phyloP scores from a whole-genome alignment of 2,113 vertebrate species.

The Carlito syrichta region DNA sequence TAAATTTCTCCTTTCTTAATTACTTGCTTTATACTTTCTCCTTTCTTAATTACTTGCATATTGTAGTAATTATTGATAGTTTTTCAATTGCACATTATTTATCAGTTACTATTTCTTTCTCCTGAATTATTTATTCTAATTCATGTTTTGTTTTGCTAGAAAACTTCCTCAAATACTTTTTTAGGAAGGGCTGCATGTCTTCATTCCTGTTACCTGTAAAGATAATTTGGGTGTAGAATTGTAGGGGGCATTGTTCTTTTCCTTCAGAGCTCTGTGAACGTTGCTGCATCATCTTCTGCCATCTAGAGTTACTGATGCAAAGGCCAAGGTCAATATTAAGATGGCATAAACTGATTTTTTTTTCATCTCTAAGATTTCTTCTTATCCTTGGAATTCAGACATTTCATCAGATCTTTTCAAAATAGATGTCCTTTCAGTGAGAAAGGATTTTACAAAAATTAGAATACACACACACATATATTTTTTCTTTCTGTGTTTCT shows the following conservation, averaged over 20 bases:
- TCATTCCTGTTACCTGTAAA: not conserved
- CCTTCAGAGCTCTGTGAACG: not conserved
- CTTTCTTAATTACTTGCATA: not conserved
- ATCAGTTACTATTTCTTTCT: not conserved
- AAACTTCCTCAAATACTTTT: not conserved
- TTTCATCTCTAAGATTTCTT: not conserved
- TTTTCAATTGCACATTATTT: not conserved
- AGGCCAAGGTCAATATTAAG: not conserved
- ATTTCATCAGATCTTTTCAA: not conserved
- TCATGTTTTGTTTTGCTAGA: not conserved
- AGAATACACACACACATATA: too few species aligned
- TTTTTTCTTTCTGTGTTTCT: not conserved
- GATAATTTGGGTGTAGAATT: not conserved
- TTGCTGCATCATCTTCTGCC: not conserved
- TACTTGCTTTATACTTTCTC: not conserved
- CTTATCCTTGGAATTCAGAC: not conserved
- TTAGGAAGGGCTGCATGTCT: not conserved
- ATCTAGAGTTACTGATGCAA: not conserved
- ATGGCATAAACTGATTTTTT: not conserved
- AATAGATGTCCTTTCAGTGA: not conserved
- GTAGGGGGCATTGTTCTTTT: not conserved
- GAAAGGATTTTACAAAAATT: not conserved
- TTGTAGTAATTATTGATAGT: not conserved
- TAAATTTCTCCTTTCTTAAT: not conserved
- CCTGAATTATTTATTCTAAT: not conserved